Evolutionary conservation across 2,888 invertebrate genomes (phyloP).

Genomic region (Drosophila fulvimacula): DNA sequence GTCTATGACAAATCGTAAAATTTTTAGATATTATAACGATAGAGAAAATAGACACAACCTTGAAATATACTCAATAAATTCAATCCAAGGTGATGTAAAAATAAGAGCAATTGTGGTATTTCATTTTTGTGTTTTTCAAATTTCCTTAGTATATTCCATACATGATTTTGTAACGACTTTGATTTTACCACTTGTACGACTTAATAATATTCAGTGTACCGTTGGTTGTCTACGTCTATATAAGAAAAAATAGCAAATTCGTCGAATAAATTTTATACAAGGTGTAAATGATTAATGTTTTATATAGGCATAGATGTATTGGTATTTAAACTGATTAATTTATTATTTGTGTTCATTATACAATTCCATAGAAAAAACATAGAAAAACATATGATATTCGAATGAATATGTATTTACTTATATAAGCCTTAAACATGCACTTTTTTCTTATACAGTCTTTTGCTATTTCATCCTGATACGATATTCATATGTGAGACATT

Average conservation of each 20-base stretch:
- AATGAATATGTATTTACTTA: conserved; percentile 16
- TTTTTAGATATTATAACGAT: conserved; percentile 38
- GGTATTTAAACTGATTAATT: not conserved
- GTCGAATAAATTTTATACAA: not conserved
- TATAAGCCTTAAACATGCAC: conserved; percentile 22
- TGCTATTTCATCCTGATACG: conserved; percentile 69
- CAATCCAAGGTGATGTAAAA: conserved; percentile 29
- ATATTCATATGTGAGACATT: conserved; percentile 78
- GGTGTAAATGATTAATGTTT: not conserved
- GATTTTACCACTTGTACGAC: not conserved
- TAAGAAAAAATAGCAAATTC: conserved; percentile 7
- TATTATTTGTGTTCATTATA: not conserved
- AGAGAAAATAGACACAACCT: conserved; percentile 55
- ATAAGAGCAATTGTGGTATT: conserved; percentile 4
- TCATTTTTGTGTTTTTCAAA: not conserved
- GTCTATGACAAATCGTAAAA: conserved; percentile 37
- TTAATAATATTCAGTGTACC: not conserved
- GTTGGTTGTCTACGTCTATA: not conserved
- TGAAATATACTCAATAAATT: conserved; percentile 43
- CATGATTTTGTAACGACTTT: conserved; percentile 10
- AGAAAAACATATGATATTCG: not conserved
- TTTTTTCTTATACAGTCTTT: conserved; percentile 7
- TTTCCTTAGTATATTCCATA: not conserved
- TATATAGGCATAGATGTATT: not conserved
- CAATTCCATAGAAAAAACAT: not conserved